Conservation (phyloP, 2,113 vertebrate genomes). For the Tragulus kanchil region DNA sequence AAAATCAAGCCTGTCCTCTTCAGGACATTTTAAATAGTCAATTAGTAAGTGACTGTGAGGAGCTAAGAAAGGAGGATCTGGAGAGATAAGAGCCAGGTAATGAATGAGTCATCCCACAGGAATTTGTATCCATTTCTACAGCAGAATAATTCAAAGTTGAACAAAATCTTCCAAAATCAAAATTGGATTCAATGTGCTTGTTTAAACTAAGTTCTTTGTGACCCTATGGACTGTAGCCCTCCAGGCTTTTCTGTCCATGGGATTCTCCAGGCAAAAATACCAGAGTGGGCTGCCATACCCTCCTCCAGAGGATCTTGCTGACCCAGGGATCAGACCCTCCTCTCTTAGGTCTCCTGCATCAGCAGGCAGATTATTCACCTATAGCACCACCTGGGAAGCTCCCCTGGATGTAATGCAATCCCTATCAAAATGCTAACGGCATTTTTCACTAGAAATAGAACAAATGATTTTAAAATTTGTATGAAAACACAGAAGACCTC, state of each 20-base stretch:
- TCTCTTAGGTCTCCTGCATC: not conserved
- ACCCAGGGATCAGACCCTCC: not conserved
- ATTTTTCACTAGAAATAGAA: not conserved
- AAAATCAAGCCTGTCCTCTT: too few species aligned
- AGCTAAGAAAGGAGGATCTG: not conserved
- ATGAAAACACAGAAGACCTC: not conserved
- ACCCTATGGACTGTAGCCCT: not conserved
- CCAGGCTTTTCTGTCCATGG: not conserved
- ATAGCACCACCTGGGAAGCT: too few species aligned
- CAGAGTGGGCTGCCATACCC: not conserved
- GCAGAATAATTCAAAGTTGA: constrained; percentile 2
- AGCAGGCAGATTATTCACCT: not conserved
- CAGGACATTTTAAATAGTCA: too few species aligned
- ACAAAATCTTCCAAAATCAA: not conserved
- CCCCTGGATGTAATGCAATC: not conserved
- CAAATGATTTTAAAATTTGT: not conserved
- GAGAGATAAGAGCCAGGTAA: not conserved
- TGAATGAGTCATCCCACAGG: not conserved
- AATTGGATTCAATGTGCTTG: not conserved
- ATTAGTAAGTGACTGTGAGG: not conserved
- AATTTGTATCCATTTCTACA: not conserved
- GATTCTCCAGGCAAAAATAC: not conserved
- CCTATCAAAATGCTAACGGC: not conserved
- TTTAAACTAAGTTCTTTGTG: not conserved
- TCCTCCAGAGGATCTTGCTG: not conserved